Base-by-base conservation (phyloP, 2,797 vertebrate genomes). In the Garrulus glandarius region DNA sequence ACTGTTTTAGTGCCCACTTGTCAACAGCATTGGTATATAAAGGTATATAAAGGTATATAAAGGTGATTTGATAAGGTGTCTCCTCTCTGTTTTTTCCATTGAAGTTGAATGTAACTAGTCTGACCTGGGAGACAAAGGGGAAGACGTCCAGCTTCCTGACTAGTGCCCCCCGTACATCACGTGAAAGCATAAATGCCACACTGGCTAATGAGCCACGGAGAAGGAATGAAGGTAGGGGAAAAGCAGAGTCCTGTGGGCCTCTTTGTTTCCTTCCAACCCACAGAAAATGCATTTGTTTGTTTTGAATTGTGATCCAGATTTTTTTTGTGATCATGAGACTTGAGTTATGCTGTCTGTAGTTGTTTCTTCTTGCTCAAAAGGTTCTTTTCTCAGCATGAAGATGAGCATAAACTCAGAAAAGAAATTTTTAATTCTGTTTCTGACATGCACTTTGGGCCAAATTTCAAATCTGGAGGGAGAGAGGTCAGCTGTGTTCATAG, bases 401-500 rank as follows among this genome's bases (percentile, higher is more conserved):
- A 11, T 61, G 43, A 53, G 29, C 26, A 18, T 27, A 65, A 84
- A 65, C 49, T 41, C 50, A 71, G 64, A 49, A 94, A 74, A 22
- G 2, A 64, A 84, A 46, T 32, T 65, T 89, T 81, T 6, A 6
- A 11, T 93, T 91, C 52, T 60, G 16, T 68, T 83, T 87, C 61
- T 90, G 77, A 43, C 11, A 2, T 68, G 65, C 61, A 47, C 36
- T 84, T 92, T 49, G 43, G 16, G 30, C n/a, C 9, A 80, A 16
- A 68, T 79, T 74, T 87, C 55, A 70, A 34, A 82, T 82, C 34
- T 59, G 52, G 27, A 77, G 20, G 43, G 34, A 84, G 23, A 47
- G 14, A 68, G 76, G 76, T 85, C 71, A 89, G 30, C 78, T 94
- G 13, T 93, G 60, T 93, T 94, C 95, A 41, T 60, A 68, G 37